Conservation (phyloP, 64 coral and sea anemone genomes). For the Pocillopora verrucosa region DNA sequence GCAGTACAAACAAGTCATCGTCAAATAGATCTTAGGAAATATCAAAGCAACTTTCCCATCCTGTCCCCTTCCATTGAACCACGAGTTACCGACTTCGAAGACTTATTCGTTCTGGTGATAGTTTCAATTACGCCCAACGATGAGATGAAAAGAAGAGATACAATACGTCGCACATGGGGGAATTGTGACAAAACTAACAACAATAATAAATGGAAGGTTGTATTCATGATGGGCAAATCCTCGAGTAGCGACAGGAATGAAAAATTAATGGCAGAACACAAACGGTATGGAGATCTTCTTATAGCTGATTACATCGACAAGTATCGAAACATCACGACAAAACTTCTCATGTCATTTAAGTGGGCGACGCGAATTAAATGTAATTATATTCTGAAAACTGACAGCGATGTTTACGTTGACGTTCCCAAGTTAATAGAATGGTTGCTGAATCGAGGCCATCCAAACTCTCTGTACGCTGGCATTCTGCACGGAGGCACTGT, state of each 20-base stretch:
- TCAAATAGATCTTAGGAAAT: neutral
- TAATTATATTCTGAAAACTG: conserved; percentile 58
- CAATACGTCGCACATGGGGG: conserved; percentile 69
- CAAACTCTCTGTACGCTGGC: conserved; percentile 68
- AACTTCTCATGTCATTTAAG: conserved; percentile 66
- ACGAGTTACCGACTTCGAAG: neutral
- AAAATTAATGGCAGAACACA: conserved; percentile 42
- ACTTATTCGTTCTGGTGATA: conserved; percentile 59
- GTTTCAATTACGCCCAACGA: conserved; percentile 65
- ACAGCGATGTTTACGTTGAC: conserved; percentile 84
- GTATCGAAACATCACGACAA: conserved; percentile 66
- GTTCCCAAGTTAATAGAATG: conserved; percentile 64
- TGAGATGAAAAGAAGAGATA: conserved; percentile 35
- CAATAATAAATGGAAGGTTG: conserved; percentile 21
- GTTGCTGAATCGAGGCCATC: conserved; percentile 26
- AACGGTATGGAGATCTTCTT: conserved; percentile 70
- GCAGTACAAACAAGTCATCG: neutral
- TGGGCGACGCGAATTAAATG: conserved; percentile 64
- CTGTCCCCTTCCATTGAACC: conserved; percentile 40
- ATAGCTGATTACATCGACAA: conserved; percentile 66
- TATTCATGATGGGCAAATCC: conserved; percentile 75
- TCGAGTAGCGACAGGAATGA: neutral
- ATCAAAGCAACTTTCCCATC: conserved; percentile 38
- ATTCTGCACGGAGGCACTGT: conserved; percentile 43
- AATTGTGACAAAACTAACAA: neutral